Conservation (phyloP, 2,797 vertebrate species). For the Channallabes apus region DNA sequence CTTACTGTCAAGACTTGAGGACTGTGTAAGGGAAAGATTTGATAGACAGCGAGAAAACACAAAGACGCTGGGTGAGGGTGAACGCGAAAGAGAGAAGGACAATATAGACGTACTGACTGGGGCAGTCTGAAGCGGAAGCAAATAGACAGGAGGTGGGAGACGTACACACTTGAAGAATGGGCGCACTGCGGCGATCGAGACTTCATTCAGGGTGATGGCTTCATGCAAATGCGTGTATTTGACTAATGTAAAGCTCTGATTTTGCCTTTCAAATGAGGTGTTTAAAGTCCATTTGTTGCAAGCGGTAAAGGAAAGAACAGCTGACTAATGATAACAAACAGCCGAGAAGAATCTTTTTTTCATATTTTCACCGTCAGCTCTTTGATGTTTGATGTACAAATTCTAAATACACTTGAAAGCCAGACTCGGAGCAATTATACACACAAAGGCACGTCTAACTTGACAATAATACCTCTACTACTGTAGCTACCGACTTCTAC, state of each 20-base stretch:
- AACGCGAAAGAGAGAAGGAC: conserved; percentile 36
- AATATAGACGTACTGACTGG: conserved; percentile 49
- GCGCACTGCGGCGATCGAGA: background rate
- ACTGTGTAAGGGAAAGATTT: conserved; percentile 20
- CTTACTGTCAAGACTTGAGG: conserved; percentile 44
- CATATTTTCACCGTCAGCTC: background rate
- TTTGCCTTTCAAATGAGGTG: conserved; percentile 40
- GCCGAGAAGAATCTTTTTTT: background rate
- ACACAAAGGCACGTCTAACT: background rate
- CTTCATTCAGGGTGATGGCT: conserved; percentile 30
- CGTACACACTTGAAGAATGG: conserved; percentile 32
- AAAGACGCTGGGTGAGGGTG: conserved; percentile 42
- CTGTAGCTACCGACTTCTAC: background rate
- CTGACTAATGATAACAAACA: background rate
- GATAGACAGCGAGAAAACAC: conserved; percentile 46
- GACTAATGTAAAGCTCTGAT: conserved; percentile 34
- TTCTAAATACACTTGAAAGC: background rate
- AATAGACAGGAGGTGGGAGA: conserved; percentile 43
- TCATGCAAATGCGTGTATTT: conserved; percentile 49
- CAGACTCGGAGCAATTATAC: background rate
- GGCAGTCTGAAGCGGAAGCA: conserved; percentile 44
- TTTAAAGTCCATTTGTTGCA: background rate
- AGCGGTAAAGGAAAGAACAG: background rate
- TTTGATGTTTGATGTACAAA: background rate
- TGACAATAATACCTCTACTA: background rate